Evolutionary conservation across 2,797 vertebrate species (phyloP).

Genomic region (Moxostoma hubbsi): DNA sequence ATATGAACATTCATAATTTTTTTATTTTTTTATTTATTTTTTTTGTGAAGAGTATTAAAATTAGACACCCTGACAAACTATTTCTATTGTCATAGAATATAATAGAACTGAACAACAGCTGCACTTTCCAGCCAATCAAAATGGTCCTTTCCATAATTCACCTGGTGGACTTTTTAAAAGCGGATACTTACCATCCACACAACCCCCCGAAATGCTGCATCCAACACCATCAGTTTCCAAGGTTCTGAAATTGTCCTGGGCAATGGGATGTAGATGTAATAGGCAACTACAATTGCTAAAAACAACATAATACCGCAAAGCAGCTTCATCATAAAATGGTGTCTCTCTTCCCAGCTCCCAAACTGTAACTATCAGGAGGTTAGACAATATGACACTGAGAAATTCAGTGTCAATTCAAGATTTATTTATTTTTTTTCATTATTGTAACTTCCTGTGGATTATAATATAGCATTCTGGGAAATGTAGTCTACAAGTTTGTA

Average conservation of each 20-base stretch:
- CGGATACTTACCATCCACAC: slow-evolving; percentile 82
- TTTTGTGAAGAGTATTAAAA: neutral
- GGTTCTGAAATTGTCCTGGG: slow-evolving; percentile 83
- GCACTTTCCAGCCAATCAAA: neutral
- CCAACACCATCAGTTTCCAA: slow-evolving; percentile 90
- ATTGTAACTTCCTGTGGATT: slow-evolving; percentile 33
- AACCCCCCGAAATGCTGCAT: slow-evolving; percentile 77
- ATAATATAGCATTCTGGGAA: slow-evolving; percentile 54
- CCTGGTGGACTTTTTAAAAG: neutral
- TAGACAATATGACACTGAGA: slow-evolving; percentile 29
- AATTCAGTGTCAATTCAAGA: slow-evolving; percentile 10
- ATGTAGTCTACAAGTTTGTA: slow-evolving; percentile 31
- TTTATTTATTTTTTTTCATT: slow-evolving; percentile 35
- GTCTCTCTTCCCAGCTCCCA: slow-evolving; percentile 10
- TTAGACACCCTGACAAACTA: neutral
- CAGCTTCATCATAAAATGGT: slow-evolving; percentile 74
- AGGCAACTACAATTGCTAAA: slow-evolving; percentile 75
- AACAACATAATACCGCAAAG: slow-evolving; percentile 70
- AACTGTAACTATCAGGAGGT: slow-evolving; percentile 24
- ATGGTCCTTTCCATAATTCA: neutral
- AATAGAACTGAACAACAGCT: neutral
- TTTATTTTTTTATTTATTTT: neutral
- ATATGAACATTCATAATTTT: neutral
- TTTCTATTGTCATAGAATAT: too few species aligned
- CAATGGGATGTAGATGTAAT: slow-evolving; percentile 87